Percentiles rank a stretch among this genome's conserved stretches.
phyloP scores from a whole-genome alignment of 2,797 vertebrate species.

The Myotis planiceps region DNA sequence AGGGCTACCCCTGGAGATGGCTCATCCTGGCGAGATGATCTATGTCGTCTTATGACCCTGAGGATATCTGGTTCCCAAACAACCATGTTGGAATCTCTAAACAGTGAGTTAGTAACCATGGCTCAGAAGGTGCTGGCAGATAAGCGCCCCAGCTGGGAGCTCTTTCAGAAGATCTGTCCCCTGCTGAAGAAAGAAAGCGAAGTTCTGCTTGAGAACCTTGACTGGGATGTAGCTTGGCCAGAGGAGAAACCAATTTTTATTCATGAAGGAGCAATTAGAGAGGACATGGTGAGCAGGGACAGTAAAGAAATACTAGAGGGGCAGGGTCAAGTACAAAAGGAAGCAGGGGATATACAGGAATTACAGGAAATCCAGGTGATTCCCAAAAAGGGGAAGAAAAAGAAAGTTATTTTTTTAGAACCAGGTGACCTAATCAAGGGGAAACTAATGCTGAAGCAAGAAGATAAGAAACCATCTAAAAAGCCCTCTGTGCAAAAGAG shows the following conservation, averaged over 20 bases:
- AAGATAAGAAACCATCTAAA: slow-evolving; percentile 26
- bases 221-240: not conserved
- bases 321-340: not conserved
- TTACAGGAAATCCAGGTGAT: not conserved
- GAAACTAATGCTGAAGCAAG: slow-evolving; percentile 6
- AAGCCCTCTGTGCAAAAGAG: not conserved
- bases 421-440: not conserved
- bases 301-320: not conserved
- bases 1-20: not conserved
- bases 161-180: slow-evolving; percentile 72
- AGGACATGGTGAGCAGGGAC: not conserved
- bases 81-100: slow-evolving; percentile 56
- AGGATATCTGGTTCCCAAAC: slow-evolving; percentile 70
- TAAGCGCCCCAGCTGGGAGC: slow-evolving; percentile 67
- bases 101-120: slow-evolving; percentile 39
- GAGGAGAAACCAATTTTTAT: slow-evolving; percentile 26
- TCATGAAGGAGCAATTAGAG: not conserved
- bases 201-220: not conserved
- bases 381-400: slow-evolving; percentile 26
- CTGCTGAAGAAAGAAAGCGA: slow-evolving; percentile 19
- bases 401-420: slow-evolving; percentile 47
- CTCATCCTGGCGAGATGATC: slow-evolving; percentile 61
- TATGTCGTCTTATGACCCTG: slow-evolving; percentile 71
- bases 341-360: not conserved
- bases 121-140: slow-evolving; percentile 58